Evolutionary conservation across 2,113 vertebrate genomes (phyloP).

Genomic region (Leucosticte australis): DNA sequence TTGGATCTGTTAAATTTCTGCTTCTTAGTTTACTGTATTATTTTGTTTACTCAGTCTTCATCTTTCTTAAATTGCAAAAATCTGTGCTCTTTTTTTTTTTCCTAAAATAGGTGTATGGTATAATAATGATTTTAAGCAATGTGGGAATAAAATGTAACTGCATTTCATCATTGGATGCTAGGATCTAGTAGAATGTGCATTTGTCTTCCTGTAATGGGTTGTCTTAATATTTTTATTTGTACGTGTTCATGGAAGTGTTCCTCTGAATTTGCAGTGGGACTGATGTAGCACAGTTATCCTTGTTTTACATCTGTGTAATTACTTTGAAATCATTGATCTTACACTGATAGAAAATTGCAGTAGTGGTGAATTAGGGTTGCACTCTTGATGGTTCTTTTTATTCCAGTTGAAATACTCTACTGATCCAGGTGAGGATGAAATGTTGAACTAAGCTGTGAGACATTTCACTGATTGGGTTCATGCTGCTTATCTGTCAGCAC

Average conservation of each 20-base stretch:
- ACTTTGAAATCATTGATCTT: constrained; percentile 25
- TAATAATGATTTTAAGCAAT: background rate
- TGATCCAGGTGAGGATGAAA: constrained; percentile 45
- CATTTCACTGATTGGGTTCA: constrained; percentile 5
- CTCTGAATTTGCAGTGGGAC: constrained; percentile 4
- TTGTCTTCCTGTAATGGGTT: constrained; percentile 11
- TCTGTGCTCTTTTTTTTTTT: background rate
- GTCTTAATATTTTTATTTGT: constrained; percentile 44
- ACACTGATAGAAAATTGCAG: background rate
- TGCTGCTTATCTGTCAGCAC: constrained; percentile 28
- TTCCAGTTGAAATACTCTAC: constrained; percentile 12
- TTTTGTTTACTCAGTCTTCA: background rate
- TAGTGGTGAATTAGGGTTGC: background rate
- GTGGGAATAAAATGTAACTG: background rate
- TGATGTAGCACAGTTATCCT: background rate
- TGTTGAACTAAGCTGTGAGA: background rate
- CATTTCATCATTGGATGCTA: background rate
- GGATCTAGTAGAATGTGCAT: background rate
- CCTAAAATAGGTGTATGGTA: background rate
- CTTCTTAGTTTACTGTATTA: constrained; percentile 2
- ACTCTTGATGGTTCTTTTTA: constrained; percentile 40
- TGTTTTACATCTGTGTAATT: constrained; percentile 45
- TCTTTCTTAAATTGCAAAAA: background rate
- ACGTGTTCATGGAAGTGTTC: constrained; percentile 1
- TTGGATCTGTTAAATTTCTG: background rate